Evolutionary conservation across 2,113 vertebrate species (phyloP), one percentile per base, ranked within the genome.

Genomic region (Poicephalus meyeri): DNA sequence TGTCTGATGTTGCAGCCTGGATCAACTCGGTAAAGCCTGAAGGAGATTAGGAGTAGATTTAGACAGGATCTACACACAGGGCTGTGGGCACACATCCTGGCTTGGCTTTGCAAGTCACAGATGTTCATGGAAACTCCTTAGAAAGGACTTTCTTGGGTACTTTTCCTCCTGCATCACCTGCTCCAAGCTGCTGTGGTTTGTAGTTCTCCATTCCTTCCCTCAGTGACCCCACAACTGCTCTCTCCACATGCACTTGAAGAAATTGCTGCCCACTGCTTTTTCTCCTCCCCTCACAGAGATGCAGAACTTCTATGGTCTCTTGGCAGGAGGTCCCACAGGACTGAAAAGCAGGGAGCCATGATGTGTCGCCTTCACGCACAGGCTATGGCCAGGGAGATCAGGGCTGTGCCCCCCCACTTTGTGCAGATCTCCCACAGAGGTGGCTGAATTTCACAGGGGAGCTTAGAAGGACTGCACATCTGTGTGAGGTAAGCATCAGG

Each of bases 401-500:
- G 25, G 28, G 24, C 68, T 46, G 37, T 12, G 35, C 15, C 26
- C 37, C 17, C 5, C 58, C 58, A 58, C 23, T 25, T 52, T 7
- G 9, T 14, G 16, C 70, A 47, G 50, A 72, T 35, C 24, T 50
- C 47, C 82, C 63, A 7, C 18, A 9, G 53, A 50, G 35, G 25
- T 28, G 52, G 6, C 41, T 29, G 41, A 50, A 41, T 56, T 65
- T 42, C 56, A 10, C 1, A 2, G 31, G 52, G n/a, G 26, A 52
- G 31, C 20, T 63, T 12, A 60, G 74, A 82, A 73, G 35, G 52
- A 37, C 50, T 83, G 63, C 65, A 28, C 49, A 41, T 28, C 24
- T 63, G 41, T 2, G 0, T 31, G 64, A 66, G 49, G 21, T 0
- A 3, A 65, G 16, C 28, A 19, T 2, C 0, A 1, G 26, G 41